phyloP scores from a whole-genome alignment of 2,113 vertebrate species.

The Limnothrissa miodon region DNA sequence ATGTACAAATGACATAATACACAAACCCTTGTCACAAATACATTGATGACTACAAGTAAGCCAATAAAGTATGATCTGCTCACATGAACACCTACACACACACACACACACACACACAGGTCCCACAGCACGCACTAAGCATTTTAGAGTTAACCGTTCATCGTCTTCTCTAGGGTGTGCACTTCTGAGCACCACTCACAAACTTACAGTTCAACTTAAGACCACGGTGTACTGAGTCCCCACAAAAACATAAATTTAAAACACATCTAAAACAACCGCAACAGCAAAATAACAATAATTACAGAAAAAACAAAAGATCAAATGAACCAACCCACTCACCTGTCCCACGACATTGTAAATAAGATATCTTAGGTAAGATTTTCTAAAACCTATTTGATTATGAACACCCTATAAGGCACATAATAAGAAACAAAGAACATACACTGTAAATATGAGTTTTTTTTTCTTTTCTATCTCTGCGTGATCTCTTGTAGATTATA shows the following conservation, averaged over 20 bases:
- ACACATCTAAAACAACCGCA: conserved; percentile 54
- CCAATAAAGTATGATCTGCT: neutral
- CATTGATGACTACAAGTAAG: neutral
- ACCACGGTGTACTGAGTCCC: conserved; percentile 61
- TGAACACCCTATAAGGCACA: conserved; percentile 85
- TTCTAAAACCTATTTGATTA: conserved; percentile 73
- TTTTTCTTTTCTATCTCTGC: conserved; percentile 54
- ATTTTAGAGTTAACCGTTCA: conserved; percentile 43
- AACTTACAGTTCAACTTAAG: conserved; percentile 61
- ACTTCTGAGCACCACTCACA: conserved; percentile 66
- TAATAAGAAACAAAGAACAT: conserved; percentile 80
- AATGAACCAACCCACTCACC: conserved; percentile 63
- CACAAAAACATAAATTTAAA: conserved; percentile 49
- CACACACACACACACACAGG: neutral
- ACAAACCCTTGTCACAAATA: neutral
- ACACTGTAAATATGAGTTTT: conserved; percentile 73
- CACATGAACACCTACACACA: neutral
- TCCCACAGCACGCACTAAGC: conserved; percentile 46
- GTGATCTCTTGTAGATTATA: conserved; percentile 71
- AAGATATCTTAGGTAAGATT: conserved; percentile 72
- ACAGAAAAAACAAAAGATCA: conserved; percentile 48
- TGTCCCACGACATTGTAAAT: conserved; percentile 69
- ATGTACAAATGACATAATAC: neutral
- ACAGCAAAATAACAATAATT: conserved; percentile 43
- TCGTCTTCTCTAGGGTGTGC: conserved; percentile 48